Evolutionary conservation across 2,113 vertebrate species (phyloP).

Genomic region (Plotosus lineatus): DNA sequence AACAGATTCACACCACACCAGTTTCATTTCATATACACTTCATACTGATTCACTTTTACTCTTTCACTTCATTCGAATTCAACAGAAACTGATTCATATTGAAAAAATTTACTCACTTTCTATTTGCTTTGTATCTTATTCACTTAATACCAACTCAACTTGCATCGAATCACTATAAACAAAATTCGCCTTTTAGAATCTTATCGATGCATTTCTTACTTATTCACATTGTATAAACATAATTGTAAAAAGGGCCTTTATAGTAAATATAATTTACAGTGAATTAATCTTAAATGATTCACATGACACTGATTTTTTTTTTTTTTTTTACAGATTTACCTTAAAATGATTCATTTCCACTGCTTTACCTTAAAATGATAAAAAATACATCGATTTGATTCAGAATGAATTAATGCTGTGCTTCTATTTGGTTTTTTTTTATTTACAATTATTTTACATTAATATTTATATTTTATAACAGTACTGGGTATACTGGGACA

Average conservation of each 20-base stretch:
- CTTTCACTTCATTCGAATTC: too few species aligned
- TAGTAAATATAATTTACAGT: neutral
- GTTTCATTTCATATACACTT: neutral
- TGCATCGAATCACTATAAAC: neutral
- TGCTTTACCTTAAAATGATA: neutral
- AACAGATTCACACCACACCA: neutral
- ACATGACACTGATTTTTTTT: neutral
- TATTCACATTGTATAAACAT: neutral
- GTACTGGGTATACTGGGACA: neutral
- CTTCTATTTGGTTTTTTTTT: too few species aligned
- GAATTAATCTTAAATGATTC: neutral
- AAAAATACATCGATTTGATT: too few species aligned
- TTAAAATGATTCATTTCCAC: neutral
- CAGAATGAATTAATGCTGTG: too few species aligned
- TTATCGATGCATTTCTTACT: neutral
- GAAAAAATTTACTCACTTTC: neutral
- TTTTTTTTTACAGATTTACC: too few species aligned
- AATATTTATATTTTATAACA: neutral
- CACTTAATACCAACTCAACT: neutral
- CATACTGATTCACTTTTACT: neutral
- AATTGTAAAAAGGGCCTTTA: neutral
- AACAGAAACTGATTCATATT: neutral
- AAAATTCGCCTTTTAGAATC: neutral
- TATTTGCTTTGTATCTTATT: neutral
- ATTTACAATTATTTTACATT: neutral